These are phyloP conservation scores for Micronisus gabar DNA, from an alignment of 2,113 vertebrate genomes.

Conservation along the genomic window DNA sequence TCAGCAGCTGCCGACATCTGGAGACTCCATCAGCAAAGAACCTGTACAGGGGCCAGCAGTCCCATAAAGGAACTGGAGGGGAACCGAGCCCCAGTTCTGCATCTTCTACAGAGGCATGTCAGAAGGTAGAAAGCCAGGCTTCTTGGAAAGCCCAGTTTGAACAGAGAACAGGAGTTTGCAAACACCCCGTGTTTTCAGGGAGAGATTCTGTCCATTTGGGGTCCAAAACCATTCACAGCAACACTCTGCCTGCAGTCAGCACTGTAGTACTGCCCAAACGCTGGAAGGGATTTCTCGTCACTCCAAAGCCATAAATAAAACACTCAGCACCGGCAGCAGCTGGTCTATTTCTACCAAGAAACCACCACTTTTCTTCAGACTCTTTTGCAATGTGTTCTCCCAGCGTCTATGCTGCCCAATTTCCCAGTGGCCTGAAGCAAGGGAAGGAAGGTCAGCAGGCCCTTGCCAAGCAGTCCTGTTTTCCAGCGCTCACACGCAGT, in stretches of 20 bases:
- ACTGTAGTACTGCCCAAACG: rapidly evolving
- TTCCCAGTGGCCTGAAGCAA: neutral
- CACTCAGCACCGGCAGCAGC: neutral
- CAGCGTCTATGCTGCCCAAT: neutral
- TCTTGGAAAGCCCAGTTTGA: neutral
- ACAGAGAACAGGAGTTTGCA: neutral
- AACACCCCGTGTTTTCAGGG: neutral
- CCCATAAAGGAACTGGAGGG: neutral
- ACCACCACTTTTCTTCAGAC: neutral
- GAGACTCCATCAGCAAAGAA: neutral
- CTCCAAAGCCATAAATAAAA: neutral
- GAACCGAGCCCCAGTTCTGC: neutral
- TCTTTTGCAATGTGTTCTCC: neutral
- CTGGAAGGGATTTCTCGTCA: neutral
- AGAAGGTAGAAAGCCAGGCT: neutral
- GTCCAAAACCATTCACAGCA: neutral
- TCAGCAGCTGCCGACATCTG: conserved; percentile 39
- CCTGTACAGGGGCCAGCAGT: neutral
- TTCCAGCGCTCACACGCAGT: neutral
- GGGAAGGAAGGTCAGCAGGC: neutral
- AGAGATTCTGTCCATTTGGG: neutral
- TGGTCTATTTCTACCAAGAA: neutral
- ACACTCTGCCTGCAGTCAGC: neutral
- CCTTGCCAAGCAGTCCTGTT: neutral
- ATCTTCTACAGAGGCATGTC: neutral